A percentile compares a stretch with the other conserved stretches of the same genome.
phyloP scores from a whole-genome alignment of 2,113 vertebrate genomes.

The Bostrychus sinensis region DNA sequence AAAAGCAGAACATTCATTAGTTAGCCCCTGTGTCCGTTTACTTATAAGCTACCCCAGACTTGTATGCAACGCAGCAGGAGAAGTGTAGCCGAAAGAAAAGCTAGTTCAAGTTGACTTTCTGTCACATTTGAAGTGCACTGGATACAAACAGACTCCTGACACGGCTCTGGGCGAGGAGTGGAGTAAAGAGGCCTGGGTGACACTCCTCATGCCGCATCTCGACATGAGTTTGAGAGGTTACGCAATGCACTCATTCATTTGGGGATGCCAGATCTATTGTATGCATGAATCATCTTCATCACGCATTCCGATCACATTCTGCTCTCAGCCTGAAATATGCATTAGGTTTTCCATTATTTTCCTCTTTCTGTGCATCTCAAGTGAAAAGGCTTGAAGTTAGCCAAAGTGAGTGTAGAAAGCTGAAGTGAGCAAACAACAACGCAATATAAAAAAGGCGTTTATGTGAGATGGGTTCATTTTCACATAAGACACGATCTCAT shows the following conservation, averaged over 20 bases:
- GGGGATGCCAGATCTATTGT: conserved; percentile 52
- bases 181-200: conserved; percentile 58
- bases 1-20: too few relatives aligned
- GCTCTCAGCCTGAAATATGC: conserved; percentile 57
- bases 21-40: too few relatives aligned
- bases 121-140: conserved; percentile 15
- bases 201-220: conserved; percentile 41
- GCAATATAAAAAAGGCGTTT: conserved; percentile 13
- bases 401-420: conserved; percentile 10
- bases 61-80: too few relatives aligned
- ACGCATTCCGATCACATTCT: conserved; percentile 49
- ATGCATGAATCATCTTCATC: conserved; percentile 61
- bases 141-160: conserved; percentile 33
- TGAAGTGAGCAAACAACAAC: conserved; percentile 10
- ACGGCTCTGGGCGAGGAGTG: conserved; percentile 28
- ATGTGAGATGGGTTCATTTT: conserved; percentile 7
- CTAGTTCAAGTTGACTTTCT: too few relatives aligned
- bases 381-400: conserved; percentile 27
- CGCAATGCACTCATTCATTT: conserved; percentile 48
- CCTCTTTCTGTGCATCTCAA: background rate
- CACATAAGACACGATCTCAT: conserved; percentile 3
- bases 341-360: conserved; percentile 40
- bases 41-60: too few relatives aligned
- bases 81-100: too few relatives aligned
- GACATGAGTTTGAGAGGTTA: conserved; percentile 40